A percentile compares a stretch with the other conserved stretches of the same genome.
phyloP scores from a whole-genome alignment of 1,140 invertebrate species.

The Laodelphax striatellus region DNA sequence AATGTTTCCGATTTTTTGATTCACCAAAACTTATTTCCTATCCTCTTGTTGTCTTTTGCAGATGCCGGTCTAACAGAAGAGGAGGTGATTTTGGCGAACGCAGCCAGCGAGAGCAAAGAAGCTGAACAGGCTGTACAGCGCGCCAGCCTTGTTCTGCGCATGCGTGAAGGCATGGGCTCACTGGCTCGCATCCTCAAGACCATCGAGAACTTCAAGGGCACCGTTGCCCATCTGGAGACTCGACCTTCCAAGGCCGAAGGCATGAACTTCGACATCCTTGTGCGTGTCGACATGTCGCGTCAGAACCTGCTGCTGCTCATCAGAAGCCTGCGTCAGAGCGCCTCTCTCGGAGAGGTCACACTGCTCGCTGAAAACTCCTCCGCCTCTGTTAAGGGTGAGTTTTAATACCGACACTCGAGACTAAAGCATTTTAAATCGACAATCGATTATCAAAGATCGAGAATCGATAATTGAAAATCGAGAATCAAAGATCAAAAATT shows the following conservation, averaged over 20 bases:
- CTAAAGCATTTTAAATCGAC: too few species aligned
- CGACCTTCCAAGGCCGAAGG: constrained; percentile 57
- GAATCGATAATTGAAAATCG: too few species aligned
- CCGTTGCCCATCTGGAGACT: constrained; percentile 79
- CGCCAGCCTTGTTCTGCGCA: constrained; percentile 64
- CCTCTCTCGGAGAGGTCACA: constrained; percentile 62
- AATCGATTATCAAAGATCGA: too few species aligned
- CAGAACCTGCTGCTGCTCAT: constrained; percentile 68
- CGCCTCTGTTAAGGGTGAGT: constrained; percentile 60
- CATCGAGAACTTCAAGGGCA: constrained; percentile 83
- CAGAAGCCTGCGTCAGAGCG: constrained; percentile 67
- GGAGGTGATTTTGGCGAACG: constrained; percentile 72
- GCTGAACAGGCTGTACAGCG: constrained; percentile 57
- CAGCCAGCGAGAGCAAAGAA: constrained; percentile 58
- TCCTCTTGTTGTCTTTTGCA: too few species aligned
- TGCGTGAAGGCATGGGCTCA: constrained; percentile 77
- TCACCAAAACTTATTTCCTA: too few species aligned
- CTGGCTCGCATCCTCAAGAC: constrained; percentile 78
- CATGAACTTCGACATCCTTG: constrained; percentile 72
- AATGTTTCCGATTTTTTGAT: too few species aligned
- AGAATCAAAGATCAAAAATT: too few species aligned
- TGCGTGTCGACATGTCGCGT: constrained; percentile 73
- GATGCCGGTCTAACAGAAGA: constrained; percentile 78
- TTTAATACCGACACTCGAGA: too few species aligned
- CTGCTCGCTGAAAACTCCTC: constrained; percentile 72